Base-by-base conservation (phyloP, 37 sponge, comb jelly and placozoan genomes). In the Ephydatia muelleri region DNA sequence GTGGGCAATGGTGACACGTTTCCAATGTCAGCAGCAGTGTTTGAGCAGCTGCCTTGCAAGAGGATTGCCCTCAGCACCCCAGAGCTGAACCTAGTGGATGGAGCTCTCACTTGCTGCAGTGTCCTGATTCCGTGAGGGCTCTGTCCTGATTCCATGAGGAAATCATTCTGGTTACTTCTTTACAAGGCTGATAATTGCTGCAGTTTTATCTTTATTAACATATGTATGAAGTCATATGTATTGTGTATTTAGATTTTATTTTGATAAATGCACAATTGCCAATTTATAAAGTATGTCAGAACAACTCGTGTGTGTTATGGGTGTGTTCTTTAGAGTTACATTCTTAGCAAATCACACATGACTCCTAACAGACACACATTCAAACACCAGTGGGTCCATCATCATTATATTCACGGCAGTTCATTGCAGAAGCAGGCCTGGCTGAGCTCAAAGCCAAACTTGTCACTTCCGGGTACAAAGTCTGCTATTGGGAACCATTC, bases 81-180 rank as follows among this genome's bases (percentile, higher is more conserved):
- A 28, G 95, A 94, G 65, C 67, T 91, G 47, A 81, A 75, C 67
- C 88, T 88, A 39, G 92, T 85, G 0, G 92, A 94, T 49, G 92
- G 92, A 9, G 85, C 86, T 32, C 76, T 94, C 29, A 94, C 95
- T 3, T 94, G 95, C 72, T 94, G 83, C 33, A 86, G 76, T 29
- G 82, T 94, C 38, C 87, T 93, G 13, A 86, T 91, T 26, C 75
- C 67, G 40, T 78, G 38, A 74, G 65, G n/a, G n/a, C n/a, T n/a
- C n/a, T 16, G 0, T 25, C 2, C 9, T 37, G 47, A 76, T 76
- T 39, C 5, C 12, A 30, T 19, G 21, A 48, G 33, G 13, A 33
- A 29, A 23, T 34, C 33, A 19, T 31, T 75, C 8, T 31, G 39
- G 23, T 22, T 28, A 28, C 14, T 38, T 38, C 37, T 71, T 71